Evolutionary conservation across 2,113 vertebrate species (phyloP).

Genomic region (Rhodinocichla rosea): DNA sequence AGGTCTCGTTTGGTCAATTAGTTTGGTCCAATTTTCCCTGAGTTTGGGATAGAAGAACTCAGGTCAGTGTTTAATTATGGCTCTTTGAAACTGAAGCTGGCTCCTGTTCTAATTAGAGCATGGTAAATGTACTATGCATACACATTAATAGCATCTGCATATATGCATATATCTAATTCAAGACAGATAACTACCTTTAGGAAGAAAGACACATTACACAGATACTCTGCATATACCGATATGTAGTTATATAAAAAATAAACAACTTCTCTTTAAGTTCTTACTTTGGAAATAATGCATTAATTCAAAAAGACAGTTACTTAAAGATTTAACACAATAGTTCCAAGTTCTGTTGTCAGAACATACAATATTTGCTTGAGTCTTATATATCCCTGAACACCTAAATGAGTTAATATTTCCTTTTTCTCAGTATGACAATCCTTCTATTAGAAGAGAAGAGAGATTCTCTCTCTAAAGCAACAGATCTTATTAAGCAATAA

Average conservation of each 20-base stretch:
- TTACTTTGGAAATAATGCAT: neutral
- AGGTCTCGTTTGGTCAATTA: neutral
- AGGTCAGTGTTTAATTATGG: neutral
- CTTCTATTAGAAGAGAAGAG: neutral
- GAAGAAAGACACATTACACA: neutral
- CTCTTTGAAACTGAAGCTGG: neutral
- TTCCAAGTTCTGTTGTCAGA: neutral
- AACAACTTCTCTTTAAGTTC: neutral
- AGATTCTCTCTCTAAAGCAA: neutral
- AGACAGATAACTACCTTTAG: neutral
- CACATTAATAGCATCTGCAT: neutral
- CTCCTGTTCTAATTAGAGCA: neutral
- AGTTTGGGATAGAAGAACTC: neutral
- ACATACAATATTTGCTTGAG: neutral
- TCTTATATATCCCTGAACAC: neutral
- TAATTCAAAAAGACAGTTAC: neutral
- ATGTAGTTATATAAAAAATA: neutral
- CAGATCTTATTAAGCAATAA: neutral
- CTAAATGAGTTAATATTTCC: slow-evolving; percentile 25
- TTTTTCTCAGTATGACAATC: neutral
- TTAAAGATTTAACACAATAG: neutral
- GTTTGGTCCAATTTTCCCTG: neutral
- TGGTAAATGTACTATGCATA: neutral
- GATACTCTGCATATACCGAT: neutral
- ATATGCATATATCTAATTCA: neutral